Evolutionary conservation across 2,888 invertebrate genomes (phyloP), one percentile per base, ranked within the genome.

Genomic region (Leuctra nigra): DNA sequence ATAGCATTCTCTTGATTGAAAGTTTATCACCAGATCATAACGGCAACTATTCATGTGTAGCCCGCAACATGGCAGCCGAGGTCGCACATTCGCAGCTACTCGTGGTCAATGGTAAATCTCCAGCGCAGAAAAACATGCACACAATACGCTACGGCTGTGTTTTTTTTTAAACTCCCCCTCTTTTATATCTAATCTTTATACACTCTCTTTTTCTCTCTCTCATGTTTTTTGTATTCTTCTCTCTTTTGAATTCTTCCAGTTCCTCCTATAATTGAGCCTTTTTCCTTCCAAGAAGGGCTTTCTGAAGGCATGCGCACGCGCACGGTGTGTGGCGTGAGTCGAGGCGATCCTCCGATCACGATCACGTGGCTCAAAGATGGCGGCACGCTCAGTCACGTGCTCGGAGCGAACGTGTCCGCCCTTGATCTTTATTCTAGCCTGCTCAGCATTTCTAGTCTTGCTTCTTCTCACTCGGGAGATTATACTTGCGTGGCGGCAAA

Each of bases 361-460:
- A 83, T 90, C 72, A 79, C 80, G 72, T 91, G 89, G 89, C 82
- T 86, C 66, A 89, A 88, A 79, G 88, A 90, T 75, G 86, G 84
- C 69, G 80, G 80, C 70, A 80, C 82, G 64, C 73, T 84, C 72
- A 77, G 82, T 67, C 78, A 81, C 65, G 75, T 78, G 67, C 73
- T 82, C 71, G 81, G 81, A 65, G 83, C 82, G 68, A 84, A 84
- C 76, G 77, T 83, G 69, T 79, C 84, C 74, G 77, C 81, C 75
- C 78, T 86, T 75, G 86, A 87, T 77, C 79, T 82, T 70, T 87
- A 84, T 75, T 83, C 85, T 73, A 85, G 85, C 70, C 80, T 86
- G 72, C 80, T 86, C 72, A 84, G 84, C 79, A 84, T 86, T 75
- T 81, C 86, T 75, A 84, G 82, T 73, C 79, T 86, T 68, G 81